phyloP scores from a whole-genome alignment of 2,888 invertebrate genomes.

The Drosophila leonis region DNA sequence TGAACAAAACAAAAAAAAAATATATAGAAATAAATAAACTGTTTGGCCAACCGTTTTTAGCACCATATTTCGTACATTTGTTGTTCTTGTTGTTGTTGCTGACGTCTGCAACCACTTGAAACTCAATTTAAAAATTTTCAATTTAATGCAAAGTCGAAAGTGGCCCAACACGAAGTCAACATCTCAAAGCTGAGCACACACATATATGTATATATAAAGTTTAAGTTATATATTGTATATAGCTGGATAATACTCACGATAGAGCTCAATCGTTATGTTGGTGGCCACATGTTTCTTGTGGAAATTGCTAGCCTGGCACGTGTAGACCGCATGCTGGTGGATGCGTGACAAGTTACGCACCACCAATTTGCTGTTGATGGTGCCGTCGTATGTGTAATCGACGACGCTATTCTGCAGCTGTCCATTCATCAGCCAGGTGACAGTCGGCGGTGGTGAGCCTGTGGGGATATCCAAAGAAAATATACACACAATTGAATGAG shows the following conservation, averaged over 20 bases:
- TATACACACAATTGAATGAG: neutral
- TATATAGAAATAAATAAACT: slow-evolving; percentile 60
- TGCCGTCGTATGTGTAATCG: slow-evolving; percentile 85
- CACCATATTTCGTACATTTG: slow-evolving; percentile 53
- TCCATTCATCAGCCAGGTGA: slow-evolving; percentile 92
- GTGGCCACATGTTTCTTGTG: slow-evolving; percentile 88
- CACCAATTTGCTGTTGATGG: slow-evolving; percentile 88
- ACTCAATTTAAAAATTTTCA: slow-evolving; percentile 49
- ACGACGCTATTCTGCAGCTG: slow-evolving; percentile 85
- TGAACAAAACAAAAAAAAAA: slow-evolving; percentile 16
- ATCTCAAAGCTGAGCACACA: slow-evolving; percentile 6
- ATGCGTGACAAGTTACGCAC: slow-evolving; percentile 88
- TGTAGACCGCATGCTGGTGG: slow-evolving; percentile 91
- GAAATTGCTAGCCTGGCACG: slow-evolving; percentile 91
- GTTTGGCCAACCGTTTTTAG: slow-evolving; percentile 65
- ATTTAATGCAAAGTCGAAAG: slow-evolving; percentile 29
- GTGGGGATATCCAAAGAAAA: slow-evolving; percentile 34
- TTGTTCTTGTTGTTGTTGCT: slow-evolving; percentile 8
- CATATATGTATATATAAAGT: neutral
- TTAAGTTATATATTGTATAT: neutral
- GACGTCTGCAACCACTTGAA: slow-evolving; percentile 35
- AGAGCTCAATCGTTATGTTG: slow-evolving; percentile 90
- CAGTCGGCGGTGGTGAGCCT: slow-evolving; percentile 91
- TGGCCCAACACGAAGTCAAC: slow-evolving; percentile 12
- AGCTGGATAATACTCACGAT: slow-evolving; percentile 87